These are phyloP conservation scores for Hirtodrosophila histrioides DNA, from an alignment of 2,888 invertebrate species.

Conservation along the genomic window DNA sequence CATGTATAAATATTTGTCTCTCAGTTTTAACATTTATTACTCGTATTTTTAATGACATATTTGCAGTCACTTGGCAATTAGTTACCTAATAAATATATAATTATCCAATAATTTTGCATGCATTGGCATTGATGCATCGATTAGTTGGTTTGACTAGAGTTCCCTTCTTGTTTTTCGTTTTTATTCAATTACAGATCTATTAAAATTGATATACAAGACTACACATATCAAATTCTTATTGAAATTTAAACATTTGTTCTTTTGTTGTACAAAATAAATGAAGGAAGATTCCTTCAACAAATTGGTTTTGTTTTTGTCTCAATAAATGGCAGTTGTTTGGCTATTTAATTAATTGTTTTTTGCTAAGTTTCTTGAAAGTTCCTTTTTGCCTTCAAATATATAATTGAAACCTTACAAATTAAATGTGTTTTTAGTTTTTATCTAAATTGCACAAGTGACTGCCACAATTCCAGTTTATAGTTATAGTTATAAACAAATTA, in stretches of 20 bases:
- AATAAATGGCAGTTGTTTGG: slow-evolving; percentile 78
- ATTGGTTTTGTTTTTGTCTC: slow-evolving; percentile 21
- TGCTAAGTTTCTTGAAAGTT: slow-evolving; percentile 23
- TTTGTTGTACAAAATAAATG: slow-evolving; percentile 27
- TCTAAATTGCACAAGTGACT: slow-evolving; percentile 73
- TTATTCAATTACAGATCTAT: slow-evolving; percentile 58
- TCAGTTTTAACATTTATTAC: slow-evolving; percentile 48
- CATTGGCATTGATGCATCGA: slow-evolving; percentile 27
- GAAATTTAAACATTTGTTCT: slow-evolving; percentile 35
- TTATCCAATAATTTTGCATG: slow-evolving; percentile 45
- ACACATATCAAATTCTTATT: slow-evolving; percentile 61
- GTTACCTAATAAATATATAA: slow-evolving; percentile 40
- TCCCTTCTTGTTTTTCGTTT: neutral
- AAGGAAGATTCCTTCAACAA: slow-evolving; percentile 43
- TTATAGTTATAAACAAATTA: slow-evolving; percentile 20
- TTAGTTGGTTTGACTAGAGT: slow-evolving; percentile 36
- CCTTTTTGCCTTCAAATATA: slow-evolving; percentile 1
- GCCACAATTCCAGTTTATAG: slow-evolving; percentile 36
- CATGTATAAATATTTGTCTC: slow-evolving; percentile 65
- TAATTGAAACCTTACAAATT: slow-evolving; percentile 72
- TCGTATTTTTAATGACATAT: slow-evolving; percentile 52
- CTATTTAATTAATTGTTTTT: slow-evolving; percentile 54
- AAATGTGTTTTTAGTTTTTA: slow-evolving; percentile 25
- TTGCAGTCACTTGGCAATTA: slow-evolving; percentile 77
- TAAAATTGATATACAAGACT: slow-evolving; percentile 67